phyloP scores from a whole-genome alignment of 2,888 invertebrate genomes.

The Lottia scabra region DNA sequence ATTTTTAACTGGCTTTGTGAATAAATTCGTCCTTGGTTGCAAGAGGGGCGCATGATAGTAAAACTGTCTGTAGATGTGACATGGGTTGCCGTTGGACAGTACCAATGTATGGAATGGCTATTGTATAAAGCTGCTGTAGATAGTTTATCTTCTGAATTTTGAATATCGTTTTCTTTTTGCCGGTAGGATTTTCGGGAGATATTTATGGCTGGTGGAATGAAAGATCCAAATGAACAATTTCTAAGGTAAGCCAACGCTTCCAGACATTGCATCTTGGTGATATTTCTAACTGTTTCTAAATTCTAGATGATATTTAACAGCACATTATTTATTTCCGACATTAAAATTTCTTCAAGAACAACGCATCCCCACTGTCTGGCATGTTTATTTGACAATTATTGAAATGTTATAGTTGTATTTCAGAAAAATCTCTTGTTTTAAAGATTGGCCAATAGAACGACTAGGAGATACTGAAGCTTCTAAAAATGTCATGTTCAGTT shows the following conservation, averaged over 20 bases:
- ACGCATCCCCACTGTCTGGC: too few species aligned
- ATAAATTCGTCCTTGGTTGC: too few species aligned
- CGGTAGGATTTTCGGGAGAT: constrained; percentile 58
- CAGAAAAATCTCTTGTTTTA: constrained; percentile 49
- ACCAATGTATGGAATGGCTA: not conserved
- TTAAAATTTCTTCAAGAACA: too few species aligned
- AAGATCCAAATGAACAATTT: constrained; percentile 51
- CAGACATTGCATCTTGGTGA: too few species aligned
- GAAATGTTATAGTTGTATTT: constrained; percentile 2
- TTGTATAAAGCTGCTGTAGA: not conserved
- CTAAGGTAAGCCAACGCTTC: constrained; percentile 41
- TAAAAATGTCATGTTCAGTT: constrained; percentile 56
- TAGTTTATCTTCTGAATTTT: not conserved
- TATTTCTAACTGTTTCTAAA: too few species aligned
- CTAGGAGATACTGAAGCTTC: constrained; percentile 44
- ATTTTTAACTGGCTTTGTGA: too few species aligned
- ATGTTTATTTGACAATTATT: too few species aligned
- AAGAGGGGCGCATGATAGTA: too few species aligned
- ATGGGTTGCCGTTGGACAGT: not conserved
- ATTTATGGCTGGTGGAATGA: constrained; percentile 59
- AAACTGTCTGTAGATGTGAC: not conserved
- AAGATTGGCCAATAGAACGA: constrained; percentile 57
- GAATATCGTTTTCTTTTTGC: not conserved
- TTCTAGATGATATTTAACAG: too few species aligned
- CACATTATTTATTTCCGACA: too few species aligned